Percentiles rank a stretch among this genome's conserved stretches.
Conservation (phyloP, 2,113 vertebrate species). For the Festucalex cinctus region DNA sequence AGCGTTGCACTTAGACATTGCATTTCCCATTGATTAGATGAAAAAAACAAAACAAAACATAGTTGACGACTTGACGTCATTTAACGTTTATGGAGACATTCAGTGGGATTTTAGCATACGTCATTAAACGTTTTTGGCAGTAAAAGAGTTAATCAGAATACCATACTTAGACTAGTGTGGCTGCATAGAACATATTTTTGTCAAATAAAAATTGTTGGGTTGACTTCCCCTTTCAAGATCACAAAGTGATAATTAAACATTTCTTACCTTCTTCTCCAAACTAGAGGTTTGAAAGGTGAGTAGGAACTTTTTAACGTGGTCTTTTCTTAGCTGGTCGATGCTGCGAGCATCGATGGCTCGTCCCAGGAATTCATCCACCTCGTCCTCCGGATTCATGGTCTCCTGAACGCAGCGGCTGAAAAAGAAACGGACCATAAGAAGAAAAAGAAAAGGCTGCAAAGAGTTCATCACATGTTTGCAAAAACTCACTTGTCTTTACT, state of each 20-base stretch:
- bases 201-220: no score
- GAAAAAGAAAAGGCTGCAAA: not conserved
- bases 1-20: no score
- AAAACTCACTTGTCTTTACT: constrained; percentile 94
- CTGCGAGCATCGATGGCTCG: constrained; percentile 93
- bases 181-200: no score
- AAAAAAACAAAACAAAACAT: no score
- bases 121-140: no score
- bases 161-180: no score
- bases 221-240: no score
- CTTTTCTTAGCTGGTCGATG: constrained; percentile 94
- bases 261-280: constrained; percentile 88
- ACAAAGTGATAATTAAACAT: not conserved
- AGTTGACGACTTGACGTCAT: no score
- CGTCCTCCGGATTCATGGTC: constrained; percentile 90
- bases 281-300: constrained; percentile 93
- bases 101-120: no score
- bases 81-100: no score
- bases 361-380: constrained; percentile 93
- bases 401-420: constrained; percentile 87
- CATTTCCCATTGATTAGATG: no score
- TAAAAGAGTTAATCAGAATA: no score
- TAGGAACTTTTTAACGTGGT: constrained; percentile 92
- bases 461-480: not conserved
- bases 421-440: not conserved